Conservation (phyloP, 2,113 vertebrate species). For the Lophura nycthemera region DNA sequence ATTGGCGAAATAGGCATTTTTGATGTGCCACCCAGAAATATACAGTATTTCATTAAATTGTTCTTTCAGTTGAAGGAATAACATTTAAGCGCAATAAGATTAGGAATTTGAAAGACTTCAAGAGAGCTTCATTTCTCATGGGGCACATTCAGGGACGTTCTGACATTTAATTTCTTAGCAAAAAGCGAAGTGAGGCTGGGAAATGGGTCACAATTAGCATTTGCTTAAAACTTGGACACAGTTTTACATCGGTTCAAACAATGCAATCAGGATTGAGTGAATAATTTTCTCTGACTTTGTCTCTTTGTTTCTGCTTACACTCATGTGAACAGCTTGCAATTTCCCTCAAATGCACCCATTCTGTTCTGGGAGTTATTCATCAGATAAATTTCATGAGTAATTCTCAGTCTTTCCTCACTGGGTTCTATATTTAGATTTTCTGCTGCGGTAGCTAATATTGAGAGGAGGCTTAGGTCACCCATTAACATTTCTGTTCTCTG, state of each 20-base stretch:
- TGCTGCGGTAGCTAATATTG: slow-evolving; percentile 30
- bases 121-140: slow-evolving; percentile 42
- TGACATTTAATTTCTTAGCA: slow-evolving; percentile 59
- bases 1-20: not conserved
- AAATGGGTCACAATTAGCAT: slow-evolving; percentile 50
- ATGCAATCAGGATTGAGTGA: not conserved
- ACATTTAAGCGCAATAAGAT: slow-evolving; percentile 21
- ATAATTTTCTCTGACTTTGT: not conserved
- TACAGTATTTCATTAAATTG: not conserved
- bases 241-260: not conserved
- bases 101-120: slow-evolving; percentile 36
- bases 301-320: not conserved
- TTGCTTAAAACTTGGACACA: not conserved
- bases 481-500: slow-evolving; percentile 2
- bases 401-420: not conserved
- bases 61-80: slow-evolving; percentile 29
- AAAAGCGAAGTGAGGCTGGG: not conserved
- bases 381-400: slow-evolving; percentile 49
- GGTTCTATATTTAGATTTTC: slow-evolving; percentile 37
- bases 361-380: slow-evolving; percentile 17
- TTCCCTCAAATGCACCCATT: not conserved
- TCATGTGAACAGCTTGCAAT: not conserved
- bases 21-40: slow-evolving; percentile 5
- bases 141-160: not conserved
- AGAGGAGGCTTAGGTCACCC: slow-evolving; percentile 40